A percentile compares a stretch with the other conserved stretches of the same genome.
phyloP scores from a whole-genome alignment of 2,113 vertebrate genomes.

The Hippocampus abdominalis region DNA sequence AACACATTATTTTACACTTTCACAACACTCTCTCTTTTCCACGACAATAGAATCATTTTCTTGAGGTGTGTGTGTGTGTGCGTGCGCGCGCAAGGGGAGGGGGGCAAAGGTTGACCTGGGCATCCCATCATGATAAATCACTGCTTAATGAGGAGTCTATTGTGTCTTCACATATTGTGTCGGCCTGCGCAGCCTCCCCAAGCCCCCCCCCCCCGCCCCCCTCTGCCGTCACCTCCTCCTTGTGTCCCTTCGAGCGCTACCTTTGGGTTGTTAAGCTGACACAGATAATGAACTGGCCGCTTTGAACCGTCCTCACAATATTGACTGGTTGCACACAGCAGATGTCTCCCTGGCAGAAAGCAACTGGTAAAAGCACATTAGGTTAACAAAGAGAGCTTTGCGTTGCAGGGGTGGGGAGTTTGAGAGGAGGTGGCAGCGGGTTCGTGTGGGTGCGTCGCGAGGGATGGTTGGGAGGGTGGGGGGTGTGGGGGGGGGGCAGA shows the following conservation, averaged over 20 bases:
- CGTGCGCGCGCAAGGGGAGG: conserved; percentile 67
- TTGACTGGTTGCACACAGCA: conserved; percentile 94
- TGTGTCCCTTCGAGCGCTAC: conserved; percentile 89
- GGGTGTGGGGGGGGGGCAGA: conserved; percentile 34
- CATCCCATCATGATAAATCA: conserved; percentile 99
- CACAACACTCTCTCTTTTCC: conserved; percentile 72
- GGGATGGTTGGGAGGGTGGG: conserved; percentile 17
- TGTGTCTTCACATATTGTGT: conserved; percentile 80
- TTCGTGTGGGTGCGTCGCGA: conserved; percentile 62
- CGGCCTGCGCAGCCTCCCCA: conserved; percentile 13
- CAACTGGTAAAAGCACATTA: conserved; percentile 80
- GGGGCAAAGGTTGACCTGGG: conserved; percentile 94
- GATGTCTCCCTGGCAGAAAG: conserved; percentile 87
- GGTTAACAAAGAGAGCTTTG: conserved; percentile 77
- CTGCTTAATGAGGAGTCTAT: conserved; percentile 95
- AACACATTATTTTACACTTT: conserved; percentile 60
- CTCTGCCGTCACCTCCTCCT: conserved; percentile 54
- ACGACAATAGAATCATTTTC: conserved; percentile 82
- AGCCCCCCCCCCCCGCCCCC: conserved; percentile 11
- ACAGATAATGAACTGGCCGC: conserved; percentile 89
- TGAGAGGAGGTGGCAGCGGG: conserved; percentile 58
- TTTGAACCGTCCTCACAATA: conserved; percentile 96
- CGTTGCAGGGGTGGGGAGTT: conserved; percentile 59
- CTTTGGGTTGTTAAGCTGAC: conserved; percentile 97
- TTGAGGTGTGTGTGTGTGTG: conserved; percentile 50